Conservation (phyloP, 2,888 invertebrate genomes). For the Anorthoa munda region DNA sequence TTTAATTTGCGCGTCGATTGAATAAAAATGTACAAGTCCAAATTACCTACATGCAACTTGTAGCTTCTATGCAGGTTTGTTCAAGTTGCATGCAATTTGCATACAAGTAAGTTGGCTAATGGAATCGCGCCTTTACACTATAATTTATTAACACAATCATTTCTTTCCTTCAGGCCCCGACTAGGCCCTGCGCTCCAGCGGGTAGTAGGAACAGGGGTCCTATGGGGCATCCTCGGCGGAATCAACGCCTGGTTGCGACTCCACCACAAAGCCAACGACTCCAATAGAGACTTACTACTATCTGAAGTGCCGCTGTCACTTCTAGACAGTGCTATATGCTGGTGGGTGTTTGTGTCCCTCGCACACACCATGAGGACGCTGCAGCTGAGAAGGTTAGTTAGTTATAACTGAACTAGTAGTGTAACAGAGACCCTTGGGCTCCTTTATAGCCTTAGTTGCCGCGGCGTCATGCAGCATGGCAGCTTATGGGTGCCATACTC, state of each 20-base stretch:
- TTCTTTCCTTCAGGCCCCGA: conserved; percentile 92
- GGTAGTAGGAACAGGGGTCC: conserved; percentile 95
- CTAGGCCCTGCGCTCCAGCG: conserved; percentile 97
- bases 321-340: conserved; percentile 96
- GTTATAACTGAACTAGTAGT: not conserved
- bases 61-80: too few relatives aligned
- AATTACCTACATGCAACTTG: too few relatives aligned
- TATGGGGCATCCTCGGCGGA: conserved; percentile 96
- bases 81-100: too few relatives aligned
- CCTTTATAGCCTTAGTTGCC: too few relatives aligned
- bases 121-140: too few relatives aligned
- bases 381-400: conserved; percentile 93
- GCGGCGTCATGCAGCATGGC: too few relatives aligned
- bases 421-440: too few relatives aligned
- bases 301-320: conserved; percentile 97
- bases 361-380: conserved; percentile 97
- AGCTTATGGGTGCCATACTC: too few relatives aligned
- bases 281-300: conserved; percentile 90
- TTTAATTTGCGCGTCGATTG: too few relatives aligned
- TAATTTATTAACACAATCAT: not conserved
- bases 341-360: conserved; percentile 98
- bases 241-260: conserved; percentile 96
- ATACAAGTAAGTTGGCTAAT: too few relatives aligned
- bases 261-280: conserved; percentile 80
- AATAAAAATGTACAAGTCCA: too few relatives aligned